Percentiles rank a stretch among this genome's conserved stretches.
phyloP scores from a whole-genome alignment of 2,797 vertebrate species.

The Poecilia velifera region DNA sequence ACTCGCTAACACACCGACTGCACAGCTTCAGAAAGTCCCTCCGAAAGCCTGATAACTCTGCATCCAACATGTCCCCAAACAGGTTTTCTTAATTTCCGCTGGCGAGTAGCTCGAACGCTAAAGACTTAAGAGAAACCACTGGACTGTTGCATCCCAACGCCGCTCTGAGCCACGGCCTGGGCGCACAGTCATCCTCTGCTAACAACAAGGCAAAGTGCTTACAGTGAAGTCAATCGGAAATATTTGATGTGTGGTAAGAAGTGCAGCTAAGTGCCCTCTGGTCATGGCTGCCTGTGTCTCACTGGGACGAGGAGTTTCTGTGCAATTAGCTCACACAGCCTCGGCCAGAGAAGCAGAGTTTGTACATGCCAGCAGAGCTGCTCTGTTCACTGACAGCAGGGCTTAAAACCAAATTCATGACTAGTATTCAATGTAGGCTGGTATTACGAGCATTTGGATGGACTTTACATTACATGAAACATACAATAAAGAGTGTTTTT shows the following conservation, averaged over 20 bases:
- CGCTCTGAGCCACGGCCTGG: background rate
- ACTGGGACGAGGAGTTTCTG: conserved; percentile 50
- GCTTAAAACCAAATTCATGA: background rate
- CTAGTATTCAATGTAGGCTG: background rate
- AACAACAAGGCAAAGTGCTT: conserved; percentile 59
- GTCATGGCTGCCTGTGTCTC: conserved; percentile 54
- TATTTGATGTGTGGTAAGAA: conserved; percentile 58
- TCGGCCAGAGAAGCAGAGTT: conserved; percentile 46
- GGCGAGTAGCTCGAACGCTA: conserved; percentile 7
- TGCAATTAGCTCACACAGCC: conserved; percentile 68
- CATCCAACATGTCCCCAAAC: conserved; percentile 22
- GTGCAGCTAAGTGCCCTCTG: conserved; percentile 56
- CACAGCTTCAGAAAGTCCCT: conserved; percentile 5
- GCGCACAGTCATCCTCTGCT: conserved; percentile 39
- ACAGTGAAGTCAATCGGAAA: conserved; percentile 59
- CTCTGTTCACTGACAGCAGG: too few species aligned
- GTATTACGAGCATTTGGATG: background rate
- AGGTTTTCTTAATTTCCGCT: conserved; percentile 42
- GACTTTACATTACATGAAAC: background rate
- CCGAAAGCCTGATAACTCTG: conserved; percentile 33
- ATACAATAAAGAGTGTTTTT: background rate
- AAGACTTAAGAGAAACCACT: conserved; percentile 32
- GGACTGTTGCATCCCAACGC: conserved; percentile 12
- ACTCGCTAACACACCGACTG: background rate
- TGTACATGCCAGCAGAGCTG: background rate